phyloP scores from a whole-genome alignment of 2,797 vertebrate genomes.

The Peromyscus nudipes region DNA sequence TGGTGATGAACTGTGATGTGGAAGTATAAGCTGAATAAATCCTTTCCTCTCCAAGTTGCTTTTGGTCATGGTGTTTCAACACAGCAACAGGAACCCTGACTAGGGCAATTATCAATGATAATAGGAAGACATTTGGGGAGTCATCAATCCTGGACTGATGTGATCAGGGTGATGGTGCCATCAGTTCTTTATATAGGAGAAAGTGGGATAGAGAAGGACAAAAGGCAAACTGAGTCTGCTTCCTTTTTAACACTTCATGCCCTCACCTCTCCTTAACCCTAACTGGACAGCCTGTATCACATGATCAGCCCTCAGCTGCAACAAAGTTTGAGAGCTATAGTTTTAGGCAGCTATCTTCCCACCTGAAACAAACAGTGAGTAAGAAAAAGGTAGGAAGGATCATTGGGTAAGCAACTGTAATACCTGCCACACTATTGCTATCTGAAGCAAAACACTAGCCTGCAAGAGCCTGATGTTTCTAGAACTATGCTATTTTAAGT shows the following conservation, averaged over 20 bases:
- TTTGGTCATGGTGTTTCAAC: background rate
- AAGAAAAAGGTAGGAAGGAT: background rate
- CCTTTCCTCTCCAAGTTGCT: background rate
- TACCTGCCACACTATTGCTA: background rate
- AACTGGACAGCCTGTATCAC: background rate
- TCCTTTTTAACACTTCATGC: background rate
- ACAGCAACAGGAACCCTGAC: background rate
- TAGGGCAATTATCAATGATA: too few relatives aligned
- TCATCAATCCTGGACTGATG: too few relatives aligned
- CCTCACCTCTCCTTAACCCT: background rate
- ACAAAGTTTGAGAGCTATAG: slow-evolving; percentile 10
- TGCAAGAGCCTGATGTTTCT: background rate
- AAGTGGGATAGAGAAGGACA: background rate
- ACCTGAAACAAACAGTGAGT: background rate
- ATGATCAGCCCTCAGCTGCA: background rate
- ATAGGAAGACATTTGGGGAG: too few relatives aligned
- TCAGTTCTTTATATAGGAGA: background rate
- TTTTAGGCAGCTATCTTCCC: background rate
- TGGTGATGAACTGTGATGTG: background rate
- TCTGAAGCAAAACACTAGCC: background rate
- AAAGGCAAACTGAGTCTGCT: background rate
- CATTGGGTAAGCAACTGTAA: background rate
- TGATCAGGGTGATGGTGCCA: background rate
- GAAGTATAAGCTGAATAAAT: background rate
- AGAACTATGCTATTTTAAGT: background rate